These are phyloP conservation scores for Drosophila nigricruria DNA, from an alignment of 2,888 invertebrate species.

Conservation along the genomic window DNA sequence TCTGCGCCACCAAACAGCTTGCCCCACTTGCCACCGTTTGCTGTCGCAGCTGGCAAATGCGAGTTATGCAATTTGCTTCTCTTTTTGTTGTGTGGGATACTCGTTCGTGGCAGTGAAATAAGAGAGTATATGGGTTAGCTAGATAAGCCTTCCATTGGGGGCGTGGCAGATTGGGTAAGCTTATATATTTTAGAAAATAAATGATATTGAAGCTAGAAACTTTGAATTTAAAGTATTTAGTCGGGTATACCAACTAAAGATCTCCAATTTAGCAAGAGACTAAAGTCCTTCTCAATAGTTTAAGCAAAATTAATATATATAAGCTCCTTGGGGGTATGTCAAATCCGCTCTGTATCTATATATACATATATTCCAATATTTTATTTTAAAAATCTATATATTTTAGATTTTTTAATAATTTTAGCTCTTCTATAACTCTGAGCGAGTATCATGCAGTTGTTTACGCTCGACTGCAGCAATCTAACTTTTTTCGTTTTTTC, in stretches of 20 bases:
- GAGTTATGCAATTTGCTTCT: constrained; percentile 68
- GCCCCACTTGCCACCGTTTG: constrained; percentile 34
- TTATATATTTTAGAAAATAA: neutral
- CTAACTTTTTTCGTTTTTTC: constrained; percentile 26
- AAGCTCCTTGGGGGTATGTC: neutral
- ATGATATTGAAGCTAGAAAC: neutral
- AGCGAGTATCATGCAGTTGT: neutral
- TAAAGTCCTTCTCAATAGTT: neutral
- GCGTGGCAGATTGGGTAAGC: neutral
- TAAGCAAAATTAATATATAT: too few species aligned
- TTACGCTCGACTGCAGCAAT: neutral
- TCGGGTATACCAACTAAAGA: neutral
- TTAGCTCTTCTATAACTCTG: neutral
- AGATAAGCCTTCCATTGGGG: neutral
- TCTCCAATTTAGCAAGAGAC: neutral
- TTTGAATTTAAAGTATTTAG: neutral
- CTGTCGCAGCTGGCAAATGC: constrained; percentile 55
- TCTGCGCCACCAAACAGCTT: constrained; percentile 28
- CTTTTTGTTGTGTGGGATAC: constrained; percentile 10
- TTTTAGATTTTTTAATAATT: neutral
- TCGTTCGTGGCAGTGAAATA: neutral
- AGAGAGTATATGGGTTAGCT: neutral
- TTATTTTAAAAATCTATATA: neutral
- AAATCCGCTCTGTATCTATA: neutral
- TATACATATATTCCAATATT: neutral